Base-by-base conservation (phyloP, 2,888 invertebrate genomes). In the Diaphora mendica region DNA sequence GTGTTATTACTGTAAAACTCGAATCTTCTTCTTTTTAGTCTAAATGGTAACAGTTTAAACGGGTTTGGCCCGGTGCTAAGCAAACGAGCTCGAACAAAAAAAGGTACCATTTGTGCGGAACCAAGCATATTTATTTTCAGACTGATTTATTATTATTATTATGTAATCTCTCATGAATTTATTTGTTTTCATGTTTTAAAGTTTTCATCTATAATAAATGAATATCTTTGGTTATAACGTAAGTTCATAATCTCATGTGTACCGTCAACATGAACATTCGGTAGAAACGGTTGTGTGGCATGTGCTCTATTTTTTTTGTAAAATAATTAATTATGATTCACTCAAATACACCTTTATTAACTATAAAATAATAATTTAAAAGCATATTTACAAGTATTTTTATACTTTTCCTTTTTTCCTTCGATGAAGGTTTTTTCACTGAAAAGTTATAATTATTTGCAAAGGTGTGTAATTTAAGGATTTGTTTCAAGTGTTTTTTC, bases 241-340 rank as follows among this genome's bases (percentile, higher is more conserved):
- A 8, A 9, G 30, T 5, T 48, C 5, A 39, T 20, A 30, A 70
- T 35, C 70, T 66, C 80, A 42, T 69, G 82, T 80, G 71, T 33
- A 72, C 11, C 55, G 3, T 0, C 23, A 8, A 59, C 55, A 15
- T 59, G 72, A 81, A 81, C 83, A 85, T 79, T 81, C 81, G 83
- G 77, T 42, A 62, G 70, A 68, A 79, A 80, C 86, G 82, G 82
- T 85, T 86, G 83, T 80, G 68, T 70, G 75, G 79, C 87, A 87
- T 88, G 86, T 86, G 87, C 81, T 74, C 82, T 77, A 68, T 74
- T 75, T 80, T 82, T 77, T 80, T 83, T 68, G n/a, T 23, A 23
- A 55, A 23, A n/a, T 33, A 8, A 76, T 42, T 64, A 78, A 84
- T 81, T 78, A 78, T 78, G 73, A 76, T 77, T 82, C 74, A 75